phyloP scores from a whole-genome alignment of 2,797 vertebrate genomes.

The Danio tinwini region DNA sequence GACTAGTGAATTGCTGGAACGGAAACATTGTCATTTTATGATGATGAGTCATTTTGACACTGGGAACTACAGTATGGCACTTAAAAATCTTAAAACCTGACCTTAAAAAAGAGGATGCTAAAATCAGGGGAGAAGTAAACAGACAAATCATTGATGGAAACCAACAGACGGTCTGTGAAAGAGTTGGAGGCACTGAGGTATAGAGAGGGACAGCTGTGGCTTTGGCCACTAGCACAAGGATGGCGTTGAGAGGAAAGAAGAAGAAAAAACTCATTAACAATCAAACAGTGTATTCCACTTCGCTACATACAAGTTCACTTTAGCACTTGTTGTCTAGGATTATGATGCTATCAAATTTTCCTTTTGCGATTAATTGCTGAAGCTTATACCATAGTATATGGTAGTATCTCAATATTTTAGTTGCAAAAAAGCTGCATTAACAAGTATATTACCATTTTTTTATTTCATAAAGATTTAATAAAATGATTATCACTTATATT shows the following conservation, averaged over 20 bases:
- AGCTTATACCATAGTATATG: no score
- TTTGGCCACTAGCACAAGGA: conserved; percentile 46
- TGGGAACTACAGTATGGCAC: background rate
- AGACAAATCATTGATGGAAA: conserved; percentile 48
- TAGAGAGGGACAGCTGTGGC: conserved; percentile 56
- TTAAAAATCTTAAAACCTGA: background rate
- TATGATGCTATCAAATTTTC: no score
- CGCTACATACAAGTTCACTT: conserved; percentile 11
- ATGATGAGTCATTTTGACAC: conserved; percentile 7
- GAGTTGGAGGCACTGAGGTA: conserved; percentile 36
- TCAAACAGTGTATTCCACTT: conserved; percentile 37
- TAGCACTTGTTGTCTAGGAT: background rate
- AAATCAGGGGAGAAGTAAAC: conserved; percentile 48
- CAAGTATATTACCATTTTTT: no score
- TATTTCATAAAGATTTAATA: no score
- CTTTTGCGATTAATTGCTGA: no score
- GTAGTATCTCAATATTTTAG: no score
- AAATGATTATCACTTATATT: no score
- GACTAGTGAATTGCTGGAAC: background rate
- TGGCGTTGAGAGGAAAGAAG: conserved; percentile 27
- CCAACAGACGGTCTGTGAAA: conserved; percentile 48
- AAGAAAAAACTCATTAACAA: conserved; percentile 31
- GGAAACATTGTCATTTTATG: background rate
- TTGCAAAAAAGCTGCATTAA: no score
- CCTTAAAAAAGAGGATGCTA: conserved; percentile 21